Base-by-base conservation (phyloP, 2,797 vertebrate species). In the Pyrocephalus nanus region DNA sequence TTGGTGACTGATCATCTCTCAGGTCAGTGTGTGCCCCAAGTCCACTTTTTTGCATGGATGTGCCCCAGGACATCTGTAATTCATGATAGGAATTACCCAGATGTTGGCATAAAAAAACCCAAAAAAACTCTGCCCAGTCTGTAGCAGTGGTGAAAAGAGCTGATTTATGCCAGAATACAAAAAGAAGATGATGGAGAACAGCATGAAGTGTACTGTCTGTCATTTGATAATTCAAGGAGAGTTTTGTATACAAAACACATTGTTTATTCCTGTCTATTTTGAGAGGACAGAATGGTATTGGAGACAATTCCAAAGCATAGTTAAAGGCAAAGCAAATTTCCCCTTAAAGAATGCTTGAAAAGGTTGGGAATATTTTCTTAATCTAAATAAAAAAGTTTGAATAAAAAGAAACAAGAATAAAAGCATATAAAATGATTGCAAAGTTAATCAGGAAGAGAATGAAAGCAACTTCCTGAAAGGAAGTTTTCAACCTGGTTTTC, bases 41-140 rank as follows among this genome's bases (percentile, higher is more conserved):
- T 88, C 22, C 29, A 14, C 18, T 70, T 57, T 0, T 0, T 38
- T 34, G 26, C 25, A 42, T 42, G 16, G 43, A 43, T 61, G 16
- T 62, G 34, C 58, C 22, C 64, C 17, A 51, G 29, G 42, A 11
- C 38, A 62, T 54, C 82, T 88, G 12, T 71, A 67, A 74, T 27
- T 17, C 54, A 26, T 79, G 30, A 20, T 38, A 51, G 22, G 60
- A 94, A 76, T 79, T 58, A 69, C 72, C 12, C 43, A 58, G 27
- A 20, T 72, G 43, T 45, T 4, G 1, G 36, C 53, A 61, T 3
- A 48, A 23, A 15, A 9, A 62, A 71, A 20, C 70, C 76, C 42
- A 57, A 85, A 83, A 78, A 62, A 69, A 3, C n/a, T 75, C 62
- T 84, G 40, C 22, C 32, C 6, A 15, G 4, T 43, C 61, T 71